Evolutionary conservation across 2,888 invertebrate species (phyloP).

Genomic region (Sminthurinus aureus): DNA sequence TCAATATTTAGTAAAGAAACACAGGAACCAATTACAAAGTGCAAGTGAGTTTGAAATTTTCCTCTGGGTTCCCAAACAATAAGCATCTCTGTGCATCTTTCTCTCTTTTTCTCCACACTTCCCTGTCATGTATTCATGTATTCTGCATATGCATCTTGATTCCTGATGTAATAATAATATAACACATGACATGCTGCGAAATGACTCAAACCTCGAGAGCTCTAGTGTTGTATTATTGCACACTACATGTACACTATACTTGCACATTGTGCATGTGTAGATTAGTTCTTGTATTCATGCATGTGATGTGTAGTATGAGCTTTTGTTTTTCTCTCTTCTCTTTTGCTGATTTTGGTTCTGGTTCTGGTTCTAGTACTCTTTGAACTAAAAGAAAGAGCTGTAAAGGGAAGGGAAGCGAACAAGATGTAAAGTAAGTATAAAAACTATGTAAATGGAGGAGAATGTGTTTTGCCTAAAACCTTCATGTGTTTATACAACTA

Average conservation of each 20-base stretch:
- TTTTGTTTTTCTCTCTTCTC: not conserved
- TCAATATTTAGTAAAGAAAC: not conserved
- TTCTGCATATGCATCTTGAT: too few relatives aligned
- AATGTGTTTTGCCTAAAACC: conserved; percentile 42
- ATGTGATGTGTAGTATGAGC: too few relatives aligned
- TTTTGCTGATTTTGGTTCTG: too few relatives aligned
- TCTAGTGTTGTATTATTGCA: not conserved
- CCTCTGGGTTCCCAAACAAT: conserved; percentile 7
- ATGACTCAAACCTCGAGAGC: not conserved
- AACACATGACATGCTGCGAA: not conserved
- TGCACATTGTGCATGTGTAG: too few relatives aligned
- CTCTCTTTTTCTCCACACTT: not conserved
- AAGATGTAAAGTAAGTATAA: conserved; percentile 18
- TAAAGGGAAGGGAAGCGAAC: too few relatives aligned
- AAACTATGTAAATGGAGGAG: conserved; percentile 33
- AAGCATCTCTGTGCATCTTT: conserved; percentile 5
- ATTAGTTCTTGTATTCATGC: too few relatives aligned
- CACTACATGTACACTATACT: too few relatives aligned
- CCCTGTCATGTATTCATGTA: too few relatives aligned
- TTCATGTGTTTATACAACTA: conserved; percentile 43
- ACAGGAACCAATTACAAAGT: not conserved
- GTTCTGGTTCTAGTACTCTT: not conserved
- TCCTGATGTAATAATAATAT: not conserved
- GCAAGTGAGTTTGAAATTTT: not conserved
- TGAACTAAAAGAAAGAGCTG: not conserved